phyloP scores from a whole-genome alignment of 2,113 vertebrate species.

The Leptosomus discolor region DNA sequence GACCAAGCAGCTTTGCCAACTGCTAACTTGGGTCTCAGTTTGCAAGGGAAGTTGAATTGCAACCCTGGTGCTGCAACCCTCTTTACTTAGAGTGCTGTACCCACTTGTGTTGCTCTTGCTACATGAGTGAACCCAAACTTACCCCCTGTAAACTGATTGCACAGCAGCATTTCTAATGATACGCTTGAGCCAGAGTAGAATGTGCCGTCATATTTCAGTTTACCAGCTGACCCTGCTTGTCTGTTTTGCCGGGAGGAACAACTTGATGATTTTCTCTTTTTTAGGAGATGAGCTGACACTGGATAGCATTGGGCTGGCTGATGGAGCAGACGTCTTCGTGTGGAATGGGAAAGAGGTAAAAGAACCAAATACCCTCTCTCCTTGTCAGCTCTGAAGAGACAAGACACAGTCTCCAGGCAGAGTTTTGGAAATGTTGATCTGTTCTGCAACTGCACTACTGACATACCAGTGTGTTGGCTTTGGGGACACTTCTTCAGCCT shows the following conservation, averaged over 20 bases:
- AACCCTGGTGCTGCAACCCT: background rate
- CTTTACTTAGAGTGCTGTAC: background rate
- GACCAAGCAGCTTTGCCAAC: background rate
- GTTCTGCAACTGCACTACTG: background rate
- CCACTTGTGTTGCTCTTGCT: background rate
- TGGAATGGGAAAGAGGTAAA: conserved; percentile 94
- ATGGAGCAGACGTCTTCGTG: conserved; percentile 86
- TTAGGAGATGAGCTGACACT: conserved; percentile 84
- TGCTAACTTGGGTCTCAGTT: background rate
- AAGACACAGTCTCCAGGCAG: background rate
- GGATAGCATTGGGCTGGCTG: conserved; percentile 73
- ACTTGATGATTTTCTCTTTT: background rate
- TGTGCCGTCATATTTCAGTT: background rate
- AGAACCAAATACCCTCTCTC: background rate
- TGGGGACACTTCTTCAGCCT: background rate
- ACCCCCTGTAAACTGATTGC: no score
- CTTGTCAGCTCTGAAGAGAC: background rate
- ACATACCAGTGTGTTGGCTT: background rate
- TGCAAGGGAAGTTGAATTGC: background rate
- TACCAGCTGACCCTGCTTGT: background rate
- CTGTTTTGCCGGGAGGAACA: background rate
- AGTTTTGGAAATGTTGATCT: background rate
- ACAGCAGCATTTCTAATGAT: background rate
- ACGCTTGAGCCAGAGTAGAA: background rate
- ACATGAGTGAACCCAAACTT: background rate